phyloP scores from a whole-genome alignment of 2,113 vertebrate genomes.

The Pongo pygmaeus region DNA sequence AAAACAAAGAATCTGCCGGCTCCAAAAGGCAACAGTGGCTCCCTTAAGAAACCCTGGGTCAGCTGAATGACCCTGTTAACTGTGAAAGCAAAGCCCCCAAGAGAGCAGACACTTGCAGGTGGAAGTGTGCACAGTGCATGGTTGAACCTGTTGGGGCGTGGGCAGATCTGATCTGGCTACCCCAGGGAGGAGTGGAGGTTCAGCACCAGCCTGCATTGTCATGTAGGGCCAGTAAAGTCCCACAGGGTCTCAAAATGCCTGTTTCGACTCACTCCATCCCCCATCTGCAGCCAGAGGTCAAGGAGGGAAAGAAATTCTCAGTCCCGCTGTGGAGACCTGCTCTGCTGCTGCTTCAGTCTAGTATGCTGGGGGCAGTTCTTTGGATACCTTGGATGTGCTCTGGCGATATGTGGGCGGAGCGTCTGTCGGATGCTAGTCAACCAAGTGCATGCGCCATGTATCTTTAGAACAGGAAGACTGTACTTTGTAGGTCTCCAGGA shows the following conservation, averaged over 20 bases:
- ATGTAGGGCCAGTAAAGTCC: background rate
- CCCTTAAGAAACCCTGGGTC: background rate
- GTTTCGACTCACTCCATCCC: background rate
- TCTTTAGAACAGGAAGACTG: fast-evolving
- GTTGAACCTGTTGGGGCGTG: fast-evolving
- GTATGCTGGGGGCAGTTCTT: fast-evolving
- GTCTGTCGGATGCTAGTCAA: fast-evolving
- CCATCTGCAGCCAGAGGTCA: background rate
- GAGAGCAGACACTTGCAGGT: background rate
- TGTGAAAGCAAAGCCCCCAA: background rate
- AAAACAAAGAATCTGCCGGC: background rate
- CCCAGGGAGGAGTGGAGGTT: background rate
- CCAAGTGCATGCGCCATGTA: fast-evolving
- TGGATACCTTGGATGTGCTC: background rate
- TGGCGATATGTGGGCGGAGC: background rate
- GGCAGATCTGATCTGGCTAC: background rate
- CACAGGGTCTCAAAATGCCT: background rate
- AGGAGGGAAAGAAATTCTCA: background rate
- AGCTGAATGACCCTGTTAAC: background rate
- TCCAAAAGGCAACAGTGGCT: background rate
- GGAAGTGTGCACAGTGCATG: background rate
- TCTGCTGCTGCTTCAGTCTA: fast-evolving
- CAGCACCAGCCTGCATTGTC: background rate
- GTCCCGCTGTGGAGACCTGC: fast-evolving
- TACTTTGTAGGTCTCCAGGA: fast-evolving